These are phyloP conservation scores for Calyptomena viridis DNA, from an alignment of 2,113 vertebrate species.

Conservation along the genomic window DNA sequence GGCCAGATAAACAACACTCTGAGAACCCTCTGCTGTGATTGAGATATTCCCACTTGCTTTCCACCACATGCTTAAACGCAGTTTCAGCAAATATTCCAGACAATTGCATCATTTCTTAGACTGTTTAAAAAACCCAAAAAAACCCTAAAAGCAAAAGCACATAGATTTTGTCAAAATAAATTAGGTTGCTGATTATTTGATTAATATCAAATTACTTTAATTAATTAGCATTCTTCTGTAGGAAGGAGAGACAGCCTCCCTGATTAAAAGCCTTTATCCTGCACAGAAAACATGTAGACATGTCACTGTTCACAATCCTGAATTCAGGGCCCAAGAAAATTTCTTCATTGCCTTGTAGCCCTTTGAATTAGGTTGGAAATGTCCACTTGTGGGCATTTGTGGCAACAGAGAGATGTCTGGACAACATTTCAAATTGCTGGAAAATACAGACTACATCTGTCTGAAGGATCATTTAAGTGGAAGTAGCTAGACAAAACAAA, in stretches of 20 bases:
- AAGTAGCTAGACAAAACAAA: neutral
- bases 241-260: neutral
- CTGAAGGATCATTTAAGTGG: neutral
- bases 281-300: neutral
- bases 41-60: neutral
- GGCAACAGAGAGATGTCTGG: neutral
- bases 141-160: neutral
- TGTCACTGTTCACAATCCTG: neutral
- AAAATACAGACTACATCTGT: neutral
- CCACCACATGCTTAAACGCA: neutral
- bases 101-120: neutral
- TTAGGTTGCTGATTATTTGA: neutral
- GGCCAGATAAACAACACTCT: neutral
- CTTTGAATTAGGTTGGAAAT: neutral
- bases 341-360: neutral
- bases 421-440: neutral
- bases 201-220: slow-evolving; percentile 12
- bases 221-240: neutral
- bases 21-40: neutral
- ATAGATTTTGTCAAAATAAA: neutral
- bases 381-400: neutral
- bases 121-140: neutral
- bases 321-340: neutral
- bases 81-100: neutral
- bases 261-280: neutral